A percentile compares a stretch with the other conserved stretches of the same genome.
phyloP scores from a whole-genome alignment of 1,140 invertebrate genomes.

The Lepidotrigona ventralis region DNA sequence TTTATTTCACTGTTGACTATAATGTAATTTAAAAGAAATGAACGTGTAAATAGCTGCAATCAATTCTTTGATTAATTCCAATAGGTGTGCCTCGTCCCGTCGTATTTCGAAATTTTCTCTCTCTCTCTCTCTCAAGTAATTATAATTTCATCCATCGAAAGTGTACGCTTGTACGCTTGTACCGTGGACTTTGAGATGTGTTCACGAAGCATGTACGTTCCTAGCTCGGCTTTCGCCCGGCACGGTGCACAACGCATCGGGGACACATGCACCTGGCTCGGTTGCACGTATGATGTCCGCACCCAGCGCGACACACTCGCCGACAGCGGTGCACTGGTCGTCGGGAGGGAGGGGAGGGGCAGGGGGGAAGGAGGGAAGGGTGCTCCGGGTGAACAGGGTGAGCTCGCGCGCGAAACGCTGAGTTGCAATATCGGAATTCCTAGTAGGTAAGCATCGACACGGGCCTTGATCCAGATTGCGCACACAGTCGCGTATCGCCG shows the following conservation, averaged over 20 bases:
- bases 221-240: conserved; percentile 8
- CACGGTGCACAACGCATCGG: conserved; percentile 16
- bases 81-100: no score
- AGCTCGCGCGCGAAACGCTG: conserved; percentile 58
- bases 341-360: not conserved
- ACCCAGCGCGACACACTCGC: conserved; percentile 1
- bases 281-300: conserved; percentile 11
- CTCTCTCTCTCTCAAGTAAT: no score
- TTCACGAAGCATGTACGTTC: no score
- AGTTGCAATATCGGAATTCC: conserved; percentile 72
- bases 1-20: no score
- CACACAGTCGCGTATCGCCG: conserved; percentile 33
- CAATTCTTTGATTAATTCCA: no score
- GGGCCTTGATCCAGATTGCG: conserved; percentile 74
- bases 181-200: no score
- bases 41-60: no score
- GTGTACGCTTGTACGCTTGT: no score
- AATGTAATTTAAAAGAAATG: no score
- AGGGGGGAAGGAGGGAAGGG: conserved; percentile 11
- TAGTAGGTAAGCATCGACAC: conserved; percentile 67
- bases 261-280: conserved; percentile 33
- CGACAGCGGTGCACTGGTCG: not conserved
- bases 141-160: no score
- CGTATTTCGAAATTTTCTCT: no score
- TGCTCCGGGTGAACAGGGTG: conserved; percentile 35